These are phyloP conservation scores for Mesoclemmys tuberculata DNA, from an alignment of 2,113 vertebrate species.

Conservation along the genomic window DNA sequence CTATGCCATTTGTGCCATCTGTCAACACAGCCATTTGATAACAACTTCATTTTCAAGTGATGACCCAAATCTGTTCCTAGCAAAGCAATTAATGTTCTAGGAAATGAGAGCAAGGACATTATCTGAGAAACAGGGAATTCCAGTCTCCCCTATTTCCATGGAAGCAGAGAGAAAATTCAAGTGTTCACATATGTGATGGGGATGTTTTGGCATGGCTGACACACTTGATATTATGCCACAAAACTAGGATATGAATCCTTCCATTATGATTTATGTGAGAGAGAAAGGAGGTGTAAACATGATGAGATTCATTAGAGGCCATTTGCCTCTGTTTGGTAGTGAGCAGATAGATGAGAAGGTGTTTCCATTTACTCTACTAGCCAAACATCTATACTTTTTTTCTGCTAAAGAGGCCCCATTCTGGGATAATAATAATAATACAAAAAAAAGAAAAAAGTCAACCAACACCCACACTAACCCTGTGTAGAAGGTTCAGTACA, in stretches of 20 bases:
- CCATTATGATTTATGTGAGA: not conserved
- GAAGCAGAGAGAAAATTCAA: not conserved
- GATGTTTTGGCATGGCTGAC: not conserved
- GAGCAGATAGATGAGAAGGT: not conserved
- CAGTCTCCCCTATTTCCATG: not conserved
- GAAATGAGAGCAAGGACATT: conserved; percentile 19
- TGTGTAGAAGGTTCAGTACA: not conserved
- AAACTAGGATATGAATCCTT: not conserved
- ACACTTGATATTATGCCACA: not conserved
- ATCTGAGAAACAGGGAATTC: not conserved
- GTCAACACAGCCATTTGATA: conserved; percentile 49
- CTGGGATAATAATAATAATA: too few relatives aligned
- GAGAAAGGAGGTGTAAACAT: not conserved
- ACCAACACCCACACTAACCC: not conserved
- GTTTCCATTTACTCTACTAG: not conserved
- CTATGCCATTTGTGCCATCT: conserved; percentile 60
- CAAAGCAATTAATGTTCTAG: conserved; percentile 38
- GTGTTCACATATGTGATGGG: not conserved
- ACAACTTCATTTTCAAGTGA: conserved; percentile 58
- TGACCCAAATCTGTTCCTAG: not conserved
- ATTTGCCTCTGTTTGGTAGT: not conserved
- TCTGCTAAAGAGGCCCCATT: not conserved
- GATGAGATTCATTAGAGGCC: not conserved
- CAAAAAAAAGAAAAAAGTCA: not conserved
- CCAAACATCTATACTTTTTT: not conserved